Conservation (phyloP, 2,797 vertebrate species). For the Galagoides demidoff region DNA sequence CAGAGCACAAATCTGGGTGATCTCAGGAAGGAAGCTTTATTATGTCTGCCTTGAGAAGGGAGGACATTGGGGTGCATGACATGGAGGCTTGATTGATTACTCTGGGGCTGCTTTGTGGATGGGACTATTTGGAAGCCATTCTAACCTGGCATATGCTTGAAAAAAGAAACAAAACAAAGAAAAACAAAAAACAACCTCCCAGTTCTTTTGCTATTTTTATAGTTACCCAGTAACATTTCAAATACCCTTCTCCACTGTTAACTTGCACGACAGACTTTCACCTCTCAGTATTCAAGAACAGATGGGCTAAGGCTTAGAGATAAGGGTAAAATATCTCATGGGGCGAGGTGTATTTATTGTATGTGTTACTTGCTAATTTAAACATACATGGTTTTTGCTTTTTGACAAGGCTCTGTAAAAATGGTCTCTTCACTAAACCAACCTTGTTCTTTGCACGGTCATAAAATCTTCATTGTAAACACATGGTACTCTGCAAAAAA, state of each 20-base stretch:
- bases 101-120: neutral
- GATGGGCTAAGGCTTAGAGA: neutral
- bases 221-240: neutral
- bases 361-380: neutral
- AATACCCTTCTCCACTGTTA: neutral
- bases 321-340: neutral
- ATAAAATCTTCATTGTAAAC: neutral
- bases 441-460: neutral
- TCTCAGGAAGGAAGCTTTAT: neutral
- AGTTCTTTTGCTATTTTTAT: neutral
- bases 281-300: neutral
- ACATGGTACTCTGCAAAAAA: neutral
- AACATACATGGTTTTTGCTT: neutral
- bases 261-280: neutral
- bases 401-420: slow-evolving; percentile 8
- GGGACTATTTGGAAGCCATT: neutral
- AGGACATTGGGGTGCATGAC: neutral
- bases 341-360: neutral
- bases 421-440: neutral
- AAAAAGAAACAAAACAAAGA: neutral
- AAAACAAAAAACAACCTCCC: neutral
- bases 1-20: neutral
- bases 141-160: neutral
- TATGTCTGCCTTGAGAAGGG: neutral
- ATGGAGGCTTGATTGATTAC: neutral